Conservation (phyloP, 1,140 invertebrate genomes). For the Dendroctonus valens region DNA sequence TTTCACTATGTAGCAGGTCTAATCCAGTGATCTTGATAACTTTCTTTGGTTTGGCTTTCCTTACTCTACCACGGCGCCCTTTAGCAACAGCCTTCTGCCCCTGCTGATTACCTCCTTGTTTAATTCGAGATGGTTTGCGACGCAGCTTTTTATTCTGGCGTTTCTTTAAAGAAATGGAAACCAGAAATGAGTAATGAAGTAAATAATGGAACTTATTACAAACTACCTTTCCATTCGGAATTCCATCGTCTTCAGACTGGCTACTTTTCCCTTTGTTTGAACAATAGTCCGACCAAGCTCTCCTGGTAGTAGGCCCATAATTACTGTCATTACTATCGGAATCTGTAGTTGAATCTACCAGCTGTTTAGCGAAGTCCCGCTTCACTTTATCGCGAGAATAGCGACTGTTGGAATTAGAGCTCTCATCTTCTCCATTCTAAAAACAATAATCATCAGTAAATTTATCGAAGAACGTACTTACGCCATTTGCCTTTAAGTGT, state of each 20-base stretch:
- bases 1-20: conserved; percentile 87
- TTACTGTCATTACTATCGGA: conserved; percentile 49
- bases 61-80: conserved; percentile 53
- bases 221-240: conserved; percentile 44
- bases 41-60: conserved; percentile 62
- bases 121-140: conserved; percentile 46
- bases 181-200: neutral
- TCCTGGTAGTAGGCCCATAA: conserved; percentile 66
- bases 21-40: conserved; percentile 76
- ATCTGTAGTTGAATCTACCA: conserved; percentile 49
- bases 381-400: conserved; percentile 45
- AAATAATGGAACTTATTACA: neutral
- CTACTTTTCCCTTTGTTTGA: conserved; percentile 60
- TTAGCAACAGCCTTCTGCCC: conserved; percentile 45
- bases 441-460: conserved; percentile 15
- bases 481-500: conserved; percentile 64
- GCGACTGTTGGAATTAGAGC: conserved; percentile 36
- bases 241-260: conserved; percentile 56
- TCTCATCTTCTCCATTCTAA: conserved; percentile 41
- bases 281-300: conserved; percentile 73
- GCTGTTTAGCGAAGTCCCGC: conserved; percentile 49
- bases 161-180: conserved; percentile 30
- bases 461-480: neutral
- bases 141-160: conserved; percentile 51
- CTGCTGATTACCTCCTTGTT: conserved; percentile 45